These are phyloP conservation scores for Orussus abietinus DNA, from an alignment of 1,140 invertebrate genomes.

Conservation along the genomic window DNA sequence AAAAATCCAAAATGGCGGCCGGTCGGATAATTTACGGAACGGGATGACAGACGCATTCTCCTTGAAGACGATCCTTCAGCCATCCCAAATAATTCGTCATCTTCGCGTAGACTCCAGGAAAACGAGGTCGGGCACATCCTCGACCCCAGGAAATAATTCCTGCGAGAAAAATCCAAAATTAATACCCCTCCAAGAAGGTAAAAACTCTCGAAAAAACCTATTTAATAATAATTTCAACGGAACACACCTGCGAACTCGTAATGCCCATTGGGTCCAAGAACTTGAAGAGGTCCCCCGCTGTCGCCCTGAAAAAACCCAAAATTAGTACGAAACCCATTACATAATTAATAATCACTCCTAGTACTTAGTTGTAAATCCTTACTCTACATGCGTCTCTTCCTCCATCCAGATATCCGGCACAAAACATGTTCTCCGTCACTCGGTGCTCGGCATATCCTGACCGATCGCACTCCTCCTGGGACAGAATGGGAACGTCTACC, in stretches of 20 bases:
- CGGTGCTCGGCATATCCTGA: constrained; percentile 55
- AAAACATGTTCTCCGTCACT: constrained; percentile 73
- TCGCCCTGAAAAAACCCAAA: constrained; percentile 44
- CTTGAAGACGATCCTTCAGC: constrained; percentile 55
- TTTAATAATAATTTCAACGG: too few relatives aligned
- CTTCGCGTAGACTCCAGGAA: constrained; percentile 74
- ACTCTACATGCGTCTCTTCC: constrained; percentile 72
- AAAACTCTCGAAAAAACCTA: too few relatives aligned
- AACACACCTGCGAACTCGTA: constrained; percentile 59
- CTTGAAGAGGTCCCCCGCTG: constrained; percentile 57
- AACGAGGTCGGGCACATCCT: constrained; percentile 69
- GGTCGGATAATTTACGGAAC: too few relatives aligned
- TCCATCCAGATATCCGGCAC: constrained; percentile 69
- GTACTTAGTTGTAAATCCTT: constrained; percentile 24
- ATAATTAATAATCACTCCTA: too few relatives aligned
- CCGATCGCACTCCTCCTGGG: constrained; percentile 55
- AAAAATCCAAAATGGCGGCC: constrained; percentile 11
- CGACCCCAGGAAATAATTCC: constrained; percentile 76
- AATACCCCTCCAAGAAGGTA: too few relatives aligned
- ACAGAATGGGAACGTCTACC: constrained; percentile 60
- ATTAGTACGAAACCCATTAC: too few relatives aligned
- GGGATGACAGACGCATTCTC: constrained; percentile 58
- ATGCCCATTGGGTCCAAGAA: constrained; percentile 43
- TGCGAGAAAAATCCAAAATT: constrained; percentile 23
- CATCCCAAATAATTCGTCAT: constrained; percentile 68